These are phyloP conservation scores for Montipora sp. DNA, from an alignment of 64 coral and sea anemone species.

Conservation along the genomic window DNA sequence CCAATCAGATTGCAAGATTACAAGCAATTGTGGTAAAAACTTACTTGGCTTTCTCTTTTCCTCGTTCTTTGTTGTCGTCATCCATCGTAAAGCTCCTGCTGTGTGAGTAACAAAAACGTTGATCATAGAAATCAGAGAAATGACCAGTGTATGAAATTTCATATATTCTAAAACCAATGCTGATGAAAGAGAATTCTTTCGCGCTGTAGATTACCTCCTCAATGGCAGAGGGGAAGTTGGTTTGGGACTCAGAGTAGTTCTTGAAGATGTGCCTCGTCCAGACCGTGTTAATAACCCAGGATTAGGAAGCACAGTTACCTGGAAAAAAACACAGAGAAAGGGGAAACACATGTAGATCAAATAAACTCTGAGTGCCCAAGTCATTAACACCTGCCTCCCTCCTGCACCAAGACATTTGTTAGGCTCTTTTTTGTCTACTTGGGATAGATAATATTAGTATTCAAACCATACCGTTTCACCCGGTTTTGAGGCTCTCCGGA, in stretches of 20 bases:
- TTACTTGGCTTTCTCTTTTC: constrained; percentile 21
- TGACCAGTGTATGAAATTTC: no score
- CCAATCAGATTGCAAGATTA: no score
- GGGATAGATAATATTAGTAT: background rate
- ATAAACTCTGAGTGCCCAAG: no score
- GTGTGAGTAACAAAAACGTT: background rate
- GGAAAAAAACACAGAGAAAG: background rate
- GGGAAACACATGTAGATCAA: no score
- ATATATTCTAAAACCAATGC: background rate
- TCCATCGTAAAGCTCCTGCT: constrained; percentile 52
- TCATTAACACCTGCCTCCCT: no score
- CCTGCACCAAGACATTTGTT: no score
- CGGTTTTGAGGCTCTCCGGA: constrained; percentile 22
- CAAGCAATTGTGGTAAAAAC: background rate
- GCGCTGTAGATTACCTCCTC: constrained; percentile 38
- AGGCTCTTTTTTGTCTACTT: background rate
- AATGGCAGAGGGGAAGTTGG: constrained; percentile 65
- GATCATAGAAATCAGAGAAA: background rate
- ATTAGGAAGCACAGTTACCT: constrained; percentile 46
- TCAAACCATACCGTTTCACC: constrained; percentile 5
- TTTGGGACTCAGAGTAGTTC: background rate
- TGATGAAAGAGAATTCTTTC: no score
- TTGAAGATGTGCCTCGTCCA: constrained; percentile 4
- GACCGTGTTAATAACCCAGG: constrained; percentile 46
- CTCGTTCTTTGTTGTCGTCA: constrained; percentile 13